Evolutionary conservation across 2,888 invertebrate species (phyloP).

Genomic region (Noctua janthina): DNA sequence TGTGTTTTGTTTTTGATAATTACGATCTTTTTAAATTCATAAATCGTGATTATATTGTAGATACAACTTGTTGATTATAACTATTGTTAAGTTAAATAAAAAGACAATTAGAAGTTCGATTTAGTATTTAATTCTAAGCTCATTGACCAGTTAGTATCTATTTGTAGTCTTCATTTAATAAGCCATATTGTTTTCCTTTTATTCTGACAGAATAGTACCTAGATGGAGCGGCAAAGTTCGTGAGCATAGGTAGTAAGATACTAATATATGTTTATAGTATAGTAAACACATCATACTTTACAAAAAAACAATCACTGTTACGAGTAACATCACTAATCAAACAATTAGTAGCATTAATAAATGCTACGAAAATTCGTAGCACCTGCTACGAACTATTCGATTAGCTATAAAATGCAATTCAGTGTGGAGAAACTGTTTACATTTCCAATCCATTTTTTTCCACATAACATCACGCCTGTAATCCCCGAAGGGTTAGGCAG

Average conservation of each 20-base stretch:
- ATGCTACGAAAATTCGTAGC: slow-evolving; percentile 45
- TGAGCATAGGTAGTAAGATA: no score
- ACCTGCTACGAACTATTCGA: slow-evolving; percentile 21
- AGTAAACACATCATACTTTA: not conserved
- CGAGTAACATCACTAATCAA: not conserved
- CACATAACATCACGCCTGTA: no score
- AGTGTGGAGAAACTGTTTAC: not conserved
- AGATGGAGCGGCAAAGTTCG: not conserved
- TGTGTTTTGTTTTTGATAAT: slow-evolving; percentile 4
- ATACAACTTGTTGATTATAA: not conserved
- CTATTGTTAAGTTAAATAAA: not conserved
- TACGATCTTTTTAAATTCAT: not conserved
- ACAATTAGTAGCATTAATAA: not conserved
- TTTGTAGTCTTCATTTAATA: not conserved
- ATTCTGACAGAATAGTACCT: not conserved
- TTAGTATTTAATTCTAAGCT: not conserved
- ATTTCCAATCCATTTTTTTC: not conserved
- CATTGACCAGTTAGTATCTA: not conserved
- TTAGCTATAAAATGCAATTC: slow-evolving; percentile 12
- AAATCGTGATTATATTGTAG: not conserved
- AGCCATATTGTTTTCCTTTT: not conserved
- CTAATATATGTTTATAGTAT: not conserved
- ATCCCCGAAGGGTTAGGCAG: no score
- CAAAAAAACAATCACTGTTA: not conserved
- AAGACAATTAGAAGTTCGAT: not conserved